These are phyloP conservation scores for Pantherophis alleghaniensis DNA, from an alignment of 2,797 vertebrate genomes.

Conservation along the genomic window DNA sequence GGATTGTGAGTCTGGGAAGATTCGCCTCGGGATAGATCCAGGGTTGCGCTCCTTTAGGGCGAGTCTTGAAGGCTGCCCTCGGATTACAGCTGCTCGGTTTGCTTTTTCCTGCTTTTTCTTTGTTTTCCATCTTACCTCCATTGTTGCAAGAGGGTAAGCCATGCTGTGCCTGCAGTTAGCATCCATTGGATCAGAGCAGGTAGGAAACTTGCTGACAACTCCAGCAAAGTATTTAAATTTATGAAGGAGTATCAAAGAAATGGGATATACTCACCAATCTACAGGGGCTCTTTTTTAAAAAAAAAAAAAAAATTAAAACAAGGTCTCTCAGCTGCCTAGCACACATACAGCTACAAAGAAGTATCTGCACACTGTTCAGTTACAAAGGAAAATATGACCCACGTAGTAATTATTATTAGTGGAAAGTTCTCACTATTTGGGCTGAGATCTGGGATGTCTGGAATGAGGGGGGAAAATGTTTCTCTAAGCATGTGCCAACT, in stretches of 20 bases:
- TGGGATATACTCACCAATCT: not conserved
- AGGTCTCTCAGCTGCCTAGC: not conserved
- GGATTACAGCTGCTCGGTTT: not conserved
- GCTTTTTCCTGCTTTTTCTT: not conserved
- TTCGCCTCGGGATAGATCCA: not conserved
- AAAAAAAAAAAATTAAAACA: no score
- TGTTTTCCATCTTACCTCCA: not conserved
- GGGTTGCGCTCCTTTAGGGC: not conserved
- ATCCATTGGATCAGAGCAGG: not conserved
- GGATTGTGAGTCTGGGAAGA: not conserved
- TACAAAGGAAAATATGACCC: not conserved
- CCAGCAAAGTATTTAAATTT: not conserved
- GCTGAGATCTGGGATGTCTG: not conserved
- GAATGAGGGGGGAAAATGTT: not conserved
- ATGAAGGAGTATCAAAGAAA: no score
- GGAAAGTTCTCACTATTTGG: not conserved
- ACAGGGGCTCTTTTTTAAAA: not conserved
- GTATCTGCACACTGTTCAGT: not conserved
- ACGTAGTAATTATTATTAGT: not conserved
- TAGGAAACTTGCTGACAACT: not conserved
- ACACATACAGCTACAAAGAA: not conserved
- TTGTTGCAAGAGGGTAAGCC: not conserved
- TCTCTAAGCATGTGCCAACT: not conserved
- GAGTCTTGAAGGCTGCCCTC: not conserved
- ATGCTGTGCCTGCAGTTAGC: not conserved